Evolutionary conservation across 1,140 invertebrate species (phyloP).

Genomic region (Caenorhabditis brenneri): DNA sequence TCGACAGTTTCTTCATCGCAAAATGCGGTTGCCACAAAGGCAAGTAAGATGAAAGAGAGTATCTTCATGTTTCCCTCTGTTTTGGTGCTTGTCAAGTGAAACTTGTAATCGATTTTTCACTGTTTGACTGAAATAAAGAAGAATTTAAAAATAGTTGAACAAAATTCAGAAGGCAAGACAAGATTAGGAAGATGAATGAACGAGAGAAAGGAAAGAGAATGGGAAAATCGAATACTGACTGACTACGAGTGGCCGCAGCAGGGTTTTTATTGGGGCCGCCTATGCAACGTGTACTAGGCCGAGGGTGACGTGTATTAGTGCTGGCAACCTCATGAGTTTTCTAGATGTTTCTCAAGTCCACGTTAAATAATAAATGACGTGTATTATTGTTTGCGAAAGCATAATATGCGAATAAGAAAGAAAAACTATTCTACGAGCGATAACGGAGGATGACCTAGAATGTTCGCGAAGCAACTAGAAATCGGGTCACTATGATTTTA

Average conservation of each 20-base stretch:
- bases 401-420: not conserved
- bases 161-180: too few relatives aligned
- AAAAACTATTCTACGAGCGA: not conserved
- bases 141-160: not conserved
- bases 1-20: conserved; percentile 54
- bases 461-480: not conserved
- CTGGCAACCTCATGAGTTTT: not conserved
- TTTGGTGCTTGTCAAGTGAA: not conserved
- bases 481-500: too few relatives aligned
- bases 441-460: not conserved
- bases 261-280: not conserved
- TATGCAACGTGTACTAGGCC: conserved; percentile 38
- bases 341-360: not conserved
- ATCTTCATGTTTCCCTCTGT: not conserved
- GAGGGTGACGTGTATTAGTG: not conserved
- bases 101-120: conserved; percentile 27
- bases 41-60: not conserved
- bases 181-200: not conserved
- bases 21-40: not conserved
- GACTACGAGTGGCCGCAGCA: not conserved
- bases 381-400: not conserved
- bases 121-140: not conserved
- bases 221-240: not conserved
- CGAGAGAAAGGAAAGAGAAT: not conserved
- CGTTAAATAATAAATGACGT: conserved; percentile 1